These are phyloP conservation scores for Paradoxurus hermaphroditus DNA, from an alignment of 2,113 vertebrate species.

Conservation along the genomic window DNA sequence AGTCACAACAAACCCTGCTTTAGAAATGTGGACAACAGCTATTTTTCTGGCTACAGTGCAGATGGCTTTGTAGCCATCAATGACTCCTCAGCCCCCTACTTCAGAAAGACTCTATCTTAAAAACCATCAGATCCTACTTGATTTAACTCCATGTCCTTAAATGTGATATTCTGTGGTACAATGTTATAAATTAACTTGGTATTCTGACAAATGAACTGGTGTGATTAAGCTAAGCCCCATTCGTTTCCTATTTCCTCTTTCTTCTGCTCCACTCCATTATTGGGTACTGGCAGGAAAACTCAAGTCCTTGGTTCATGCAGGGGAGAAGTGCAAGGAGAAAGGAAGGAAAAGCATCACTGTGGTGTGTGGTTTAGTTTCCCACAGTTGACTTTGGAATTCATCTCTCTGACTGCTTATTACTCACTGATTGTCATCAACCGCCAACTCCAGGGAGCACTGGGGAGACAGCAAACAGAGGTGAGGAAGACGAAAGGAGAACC, in stretches of 20 bases:
- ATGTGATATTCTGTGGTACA: not conserved
- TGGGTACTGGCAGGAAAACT: not conserved
- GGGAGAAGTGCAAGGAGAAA: not conserved
- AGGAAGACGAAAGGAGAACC: not conserved
- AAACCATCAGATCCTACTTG: not conserved
- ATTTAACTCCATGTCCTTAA: not conserved
- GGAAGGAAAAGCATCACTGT: not conserved
- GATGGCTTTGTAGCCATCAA: not conserved
- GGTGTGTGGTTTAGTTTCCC: not conserved
- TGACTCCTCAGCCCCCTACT: not conserved
- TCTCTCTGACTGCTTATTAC: not conserved
- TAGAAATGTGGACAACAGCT: not conserved
- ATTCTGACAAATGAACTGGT: not conserved
- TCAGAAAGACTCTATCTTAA: not conserved
- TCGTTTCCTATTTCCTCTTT: slow-evolving; percentile 47
- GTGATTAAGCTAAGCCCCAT: slow-evolving; percentile 43
- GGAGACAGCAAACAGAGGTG: not conserved
- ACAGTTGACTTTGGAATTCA: not conserved
- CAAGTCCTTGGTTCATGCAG: not conserved
- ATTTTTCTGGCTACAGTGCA: not conserved
- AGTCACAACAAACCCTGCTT: not conserved
- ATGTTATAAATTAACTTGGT: not conserved
- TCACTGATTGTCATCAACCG: not conserved
- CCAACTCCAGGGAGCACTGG: not conserved
- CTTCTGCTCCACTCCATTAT: not conserved